Conservation (phyloP, 2,888 invertebrate species). For the Hybos culiciformis region DNA sequence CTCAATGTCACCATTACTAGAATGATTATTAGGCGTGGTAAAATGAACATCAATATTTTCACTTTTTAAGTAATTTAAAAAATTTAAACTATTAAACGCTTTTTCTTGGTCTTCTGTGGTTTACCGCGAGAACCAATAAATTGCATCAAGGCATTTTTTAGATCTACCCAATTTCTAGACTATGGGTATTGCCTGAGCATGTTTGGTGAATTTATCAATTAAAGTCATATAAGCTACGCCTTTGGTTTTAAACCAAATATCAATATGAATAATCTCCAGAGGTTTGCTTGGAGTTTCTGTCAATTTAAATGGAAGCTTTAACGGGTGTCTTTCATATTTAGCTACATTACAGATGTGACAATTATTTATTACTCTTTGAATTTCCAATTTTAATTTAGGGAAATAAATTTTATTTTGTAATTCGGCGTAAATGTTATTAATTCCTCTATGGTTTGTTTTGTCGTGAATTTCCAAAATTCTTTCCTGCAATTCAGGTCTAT, state of each 20-base stretch:
- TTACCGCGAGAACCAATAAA: neutral
- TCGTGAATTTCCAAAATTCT: conserved; percentile 4
- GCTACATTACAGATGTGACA: conserved; percentile 6
- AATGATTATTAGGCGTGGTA: conserved; percentile 4
- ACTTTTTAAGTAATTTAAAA: neutral
- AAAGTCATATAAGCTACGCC: conserved; percentile 1
- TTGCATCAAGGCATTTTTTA: conserved; percentile 3
- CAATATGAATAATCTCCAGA: conserved; percentile 1
- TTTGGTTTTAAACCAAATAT: conserved; percentile 6
- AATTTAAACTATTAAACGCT: neutral
- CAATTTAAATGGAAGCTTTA: conserved; percentile 3
- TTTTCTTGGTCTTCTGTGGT: conserved; percentile 1
- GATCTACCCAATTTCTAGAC: conserved; percentile 4
- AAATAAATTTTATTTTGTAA: conserved; percentile 5
- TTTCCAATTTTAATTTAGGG: conserved; percentile 6
- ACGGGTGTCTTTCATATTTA: conserved; percentile 8
- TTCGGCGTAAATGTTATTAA: conserved; percentile 5
- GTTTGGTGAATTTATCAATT: conserved; percentile 9
- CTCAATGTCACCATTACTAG: conserved; percentile 3
- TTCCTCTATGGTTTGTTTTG: conserved; percentile 8
- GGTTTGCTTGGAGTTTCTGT: conserved; percentile 8
- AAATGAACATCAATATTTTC: conserved; percentile 6
- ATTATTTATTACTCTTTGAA: conserved; percentile 7
- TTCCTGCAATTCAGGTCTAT: neutral
- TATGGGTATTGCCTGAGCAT: conserved; percentile 4